These are phyloP conservation scores for Drosophila atripex DNA, from an alignment of 2,888 invertebrate genomes.

Conservation along the genomic window DNA sequence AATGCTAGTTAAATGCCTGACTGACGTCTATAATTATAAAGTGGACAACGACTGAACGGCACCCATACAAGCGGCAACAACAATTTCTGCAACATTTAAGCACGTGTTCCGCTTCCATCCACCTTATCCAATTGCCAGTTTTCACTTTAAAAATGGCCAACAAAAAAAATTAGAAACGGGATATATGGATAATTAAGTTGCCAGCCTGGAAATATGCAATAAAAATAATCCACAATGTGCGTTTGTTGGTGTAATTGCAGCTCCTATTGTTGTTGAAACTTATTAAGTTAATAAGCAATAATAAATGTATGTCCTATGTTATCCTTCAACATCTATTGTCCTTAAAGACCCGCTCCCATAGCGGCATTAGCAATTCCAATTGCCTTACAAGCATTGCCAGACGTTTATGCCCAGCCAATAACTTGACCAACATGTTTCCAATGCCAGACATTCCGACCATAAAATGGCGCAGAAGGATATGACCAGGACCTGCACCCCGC, in stretches of 20 bases:
- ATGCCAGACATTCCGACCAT: slow-evolving; percentile 27
- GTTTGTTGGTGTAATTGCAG: not conserved
- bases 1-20: slow-evolving; percentile 76
- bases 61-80: slow-evolving; percentile 43
- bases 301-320: not conserved
- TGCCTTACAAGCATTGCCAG: slow-evolving; percentile 18
- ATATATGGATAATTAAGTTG: slow-evolving; percentile 71
- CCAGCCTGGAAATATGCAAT: slow-evolving; percentile 64
- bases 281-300: not conserved
- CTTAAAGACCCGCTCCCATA: slow-evolving; percentile 1
- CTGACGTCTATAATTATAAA: slow-evolving; percentile 79
- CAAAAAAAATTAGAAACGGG: slow-evolving; percentile 58
- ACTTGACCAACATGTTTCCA: slow-evolving; percentile 24
- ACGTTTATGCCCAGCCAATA: slow-evolving; percentile 12
- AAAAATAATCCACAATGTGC: not conserved
- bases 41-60: slow-evolving; percentile 53
- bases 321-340: not conserved
- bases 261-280: not conserved
- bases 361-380: slow-evolving; percentile 16
- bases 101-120: slow-evolving; percentile 46
- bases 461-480: not conserved
- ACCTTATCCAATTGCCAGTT: slow-evolving; percentile 6
- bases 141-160: slow-evolving; percentile 15
- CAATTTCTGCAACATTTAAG: slow-evolving; percentile 60
- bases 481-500: slow-evolving; percentile 1